Percentiles rank a stretch among this genome's conserved stretches.
Evolutionary conservation across 2,888 invertebrate genomes (phyloP).

Genomic region (Diaperis boleti): DNA sequence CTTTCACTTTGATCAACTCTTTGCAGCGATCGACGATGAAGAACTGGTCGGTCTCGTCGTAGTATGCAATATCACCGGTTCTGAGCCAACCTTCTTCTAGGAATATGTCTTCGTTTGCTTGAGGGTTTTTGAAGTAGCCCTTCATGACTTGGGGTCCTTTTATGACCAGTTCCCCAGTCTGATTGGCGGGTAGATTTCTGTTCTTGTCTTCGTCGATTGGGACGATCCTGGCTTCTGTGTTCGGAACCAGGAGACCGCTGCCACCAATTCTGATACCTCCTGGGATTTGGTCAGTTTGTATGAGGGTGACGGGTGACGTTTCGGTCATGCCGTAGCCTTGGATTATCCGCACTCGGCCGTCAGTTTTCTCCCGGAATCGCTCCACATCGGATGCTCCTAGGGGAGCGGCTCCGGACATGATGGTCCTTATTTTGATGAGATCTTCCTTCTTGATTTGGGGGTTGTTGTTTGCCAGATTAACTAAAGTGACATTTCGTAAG

Average conservation of each 20-base stretch:
- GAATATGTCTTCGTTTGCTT: conserved; percentile 76
- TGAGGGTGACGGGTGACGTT: conserved; percentile 27
- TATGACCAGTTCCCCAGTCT: conserved; percentile 78
- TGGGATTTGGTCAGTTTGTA: conserved; percentile 57
- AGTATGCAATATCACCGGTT: conserved; percentile 71
- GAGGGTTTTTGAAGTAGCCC: conserved; percentile 79
- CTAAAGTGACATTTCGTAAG: too few species aligned
- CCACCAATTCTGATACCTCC: conserved; percentile 61
- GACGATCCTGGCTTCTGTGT: conserved; percentile 74
- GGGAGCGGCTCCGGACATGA: conserved; percentile 79
- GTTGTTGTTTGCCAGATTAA: conserved; percentile 76
- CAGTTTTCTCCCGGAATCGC: conserved; percentile 67
- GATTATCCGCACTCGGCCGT: conserved; percentile 50
- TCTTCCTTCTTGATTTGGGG: conserved; percentile 71
- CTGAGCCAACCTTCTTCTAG: conserved; percentile 78
- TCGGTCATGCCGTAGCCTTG: conserved; percentile 54
- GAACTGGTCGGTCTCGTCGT: conserved; percentile 73
- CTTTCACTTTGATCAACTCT: conserved; percentile 77
- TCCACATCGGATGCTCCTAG: conserved; percentile 71
- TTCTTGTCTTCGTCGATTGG: conserved; percentile 62
- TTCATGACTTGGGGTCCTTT: conserved; percentile 83
- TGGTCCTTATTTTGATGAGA: conserved; percentile 67
- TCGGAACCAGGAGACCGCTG: conserved; percentile 70
- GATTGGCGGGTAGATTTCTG: conserved; percentile 70
- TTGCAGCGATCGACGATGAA: conserved; percentile 81